These are phyloP conservation scores for Colletes latitarsis DNA, from an alignment of 1,140 invertebrate genomes.

Conservation along the genomic window DNA sequence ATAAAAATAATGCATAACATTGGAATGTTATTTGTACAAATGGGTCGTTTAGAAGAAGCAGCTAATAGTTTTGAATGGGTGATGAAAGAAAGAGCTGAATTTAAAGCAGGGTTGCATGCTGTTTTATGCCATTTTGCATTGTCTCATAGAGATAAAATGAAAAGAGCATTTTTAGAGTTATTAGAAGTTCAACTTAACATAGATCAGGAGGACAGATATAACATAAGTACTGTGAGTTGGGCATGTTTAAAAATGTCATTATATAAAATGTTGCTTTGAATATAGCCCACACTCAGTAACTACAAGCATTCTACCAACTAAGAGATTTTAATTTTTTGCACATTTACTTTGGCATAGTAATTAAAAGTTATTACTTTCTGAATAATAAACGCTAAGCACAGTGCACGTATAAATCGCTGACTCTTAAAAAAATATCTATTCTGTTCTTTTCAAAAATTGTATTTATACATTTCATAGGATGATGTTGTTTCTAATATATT, in stretches of 20 bases:
- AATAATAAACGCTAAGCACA: constrained; percentile 9
- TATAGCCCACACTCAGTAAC: constrained; percentile 2
- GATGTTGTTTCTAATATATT: constrained; percentile 88
- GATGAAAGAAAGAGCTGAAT: constrained; percentile 96
- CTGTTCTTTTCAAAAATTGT: not conserved
- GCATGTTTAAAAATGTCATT: constrained; percentile 23
- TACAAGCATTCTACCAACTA: not conserved
- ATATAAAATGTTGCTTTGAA: constrained; percentile 8
- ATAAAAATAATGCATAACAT: constrained; percentile 99
- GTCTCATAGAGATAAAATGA: constrained; percentile 96
- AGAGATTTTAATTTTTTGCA: not conserved
- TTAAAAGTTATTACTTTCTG: not conserved
- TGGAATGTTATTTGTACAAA: constrained; percentile 95
- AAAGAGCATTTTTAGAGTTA: constrained; percentile 94
- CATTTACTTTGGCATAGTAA: not conserved
- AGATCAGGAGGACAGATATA: constrained; percentile 92
- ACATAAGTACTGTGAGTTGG: constrained; percentile 76
- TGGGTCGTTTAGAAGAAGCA: constrained; percentile 98
- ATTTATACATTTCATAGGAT: constrained; percentile 81
- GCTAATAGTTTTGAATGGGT: constrained; percentile 98
- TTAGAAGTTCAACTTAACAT: constrained; percentile 92
- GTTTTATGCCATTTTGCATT: constrained; percentile 96
- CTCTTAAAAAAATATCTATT: not conserved
- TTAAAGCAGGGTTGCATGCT: constrained; percentile 93
- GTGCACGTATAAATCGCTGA: constrained; percentile 5